A percentile compares a stretch with the other conserved stretches of the same genome.
Evolutionary conservation across 2,797 vertebrate genomes (phyloP).

Genomic region (Hirundo rustica): DNA sequence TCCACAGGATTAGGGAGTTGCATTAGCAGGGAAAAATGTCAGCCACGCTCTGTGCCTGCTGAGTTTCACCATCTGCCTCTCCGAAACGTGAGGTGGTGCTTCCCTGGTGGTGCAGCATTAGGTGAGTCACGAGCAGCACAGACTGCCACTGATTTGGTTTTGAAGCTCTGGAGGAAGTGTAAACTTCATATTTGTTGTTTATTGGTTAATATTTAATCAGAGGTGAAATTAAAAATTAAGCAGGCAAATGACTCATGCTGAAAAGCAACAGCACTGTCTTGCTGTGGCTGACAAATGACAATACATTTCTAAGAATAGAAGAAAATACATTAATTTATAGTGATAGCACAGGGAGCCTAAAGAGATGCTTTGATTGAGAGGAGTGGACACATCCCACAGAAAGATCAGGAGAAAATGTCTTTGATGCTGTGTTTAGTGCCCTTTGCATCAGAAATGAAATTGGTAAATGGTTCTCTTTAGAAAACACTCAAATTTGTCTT

Average conservation of each 20-base stretch:
- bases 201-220: slow-evolving; percentile 55
- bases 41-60: background rate
- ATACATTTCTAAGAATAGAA: slow-evolving; percentile 15
- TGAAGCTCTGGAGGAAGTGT: background rate
- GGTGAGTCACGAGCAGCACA: background rate
- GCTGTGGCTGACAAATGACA: slow-evolving; percentile 9
- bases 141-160: background rate
- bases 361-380: slow-evolving; percentile 7
- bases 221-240: slow-evolving; percentile 54
- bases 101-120: background rate
- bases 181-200: slow-evolving; percentile 1
- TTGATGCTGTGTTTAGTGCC: background rate
- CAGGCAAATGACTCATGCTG: slow-evolving; percentile 19
- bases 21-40: background rate
- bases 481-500: background rate
- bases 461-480: background rate
- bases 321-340: slow-evolving; percentile 1
- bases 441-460: background rate
- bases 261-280: background rate
- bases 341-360: background rate
- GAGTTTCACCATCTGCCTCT: background rate
- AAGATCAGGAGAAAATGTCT: background rate
- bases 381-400: background rate
- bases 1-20: background rate
- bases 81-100: background rate